Base-by-base conservation (phyloP, 2,113 vertebrate genomes). In the Gavialis gangeticus region DNA sequence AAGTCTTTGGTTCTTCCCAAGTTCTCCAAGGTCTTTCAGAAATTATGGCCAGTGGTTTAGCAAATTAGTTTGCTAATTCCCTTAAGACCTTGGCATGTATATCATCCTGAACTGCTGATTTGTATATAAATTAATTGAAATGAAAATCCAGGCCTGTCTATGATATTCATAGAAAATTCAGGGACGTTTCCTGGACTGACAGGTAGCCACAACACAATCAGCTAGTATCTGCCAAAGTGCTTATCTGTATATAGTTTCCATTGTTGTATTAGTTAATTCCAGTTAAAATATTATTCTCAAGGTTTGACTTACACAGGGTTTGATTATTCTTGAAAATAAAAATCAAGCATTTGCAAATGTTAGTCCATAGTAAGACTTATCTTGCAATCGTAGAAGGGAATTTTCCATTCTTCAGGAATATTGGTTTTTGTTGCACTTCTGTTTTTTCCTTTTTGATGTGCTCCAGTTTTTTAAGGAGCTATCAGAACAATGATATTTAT, bases 11-110 rank as follows among this genome's bases (percentile, higher is more conserved):
- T 75, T 25, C 64, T 37, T 91, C 27, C 28, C 57, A 92, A 59
- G 18, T 25, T 89, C n/a, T 80, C 82, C 19, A 7, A 13, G 71
- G 82, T 59, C 58, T 80, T 15, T 24, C 75, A 88, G 79, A 88
- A 90, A 73, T 79, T 81, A 83, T 25, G 63, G 66, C 34, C 18
- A 67, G 79, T 10, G 37, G 67, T 87, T 95, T 10, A 83, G 79
- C 37, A 84, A 92, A 67, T 18, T 69, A 64, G 77, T 64, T 28
- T 90, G 63, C 73, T 60, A 83, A 94, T 73, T 56, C 85, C 64
- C 22, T 90, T 24, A 34, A 79, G 60, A 69, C 27, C 30, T 88
- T 60, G 80, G 27, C 73, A 94, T 15, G 58, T 5, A 2, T 55
- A 81, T 27, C 54, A 73, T 81, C 81, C 84, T 67, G 84, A 92